phyloP scores from a whole-genome alignment of 1,140 invertebrate species.

The Scaptodrosophila lebanonensis region DNA sequence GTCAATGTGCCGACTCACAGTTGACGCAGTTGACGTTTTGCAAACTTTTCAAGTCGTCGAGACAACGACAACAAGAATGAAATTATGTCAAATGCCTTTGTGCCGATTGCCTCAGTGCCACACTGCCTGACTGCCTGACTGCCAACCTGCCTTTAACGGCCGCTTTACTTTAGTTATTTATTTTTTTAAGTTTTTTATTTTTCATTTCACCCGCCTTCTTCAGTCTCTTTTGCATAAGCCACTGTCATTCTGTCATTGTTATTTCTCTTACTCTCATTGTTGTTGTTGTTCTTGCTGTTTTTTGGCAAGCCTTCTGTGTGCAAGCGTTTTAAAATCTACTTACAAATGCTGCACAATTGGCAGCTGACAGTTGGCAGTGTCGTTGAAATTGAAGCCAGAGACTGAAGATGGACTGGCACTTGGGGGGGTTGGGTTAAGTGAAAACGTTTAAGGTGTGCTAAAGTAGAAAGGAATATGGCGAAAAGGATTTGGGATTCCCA shows the following conservation, averaged over 20 bases:
- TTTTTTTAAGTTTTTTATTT: not conserved
- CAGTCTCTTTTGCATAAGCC: slow-evolving; percentile 1
- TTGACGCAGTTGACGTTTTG: no score
- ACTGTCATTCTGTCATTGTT: no score
- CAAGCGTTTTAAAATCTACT: slow-evolving; percentile 23
- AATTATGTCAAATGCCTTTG: slow-evolving; percentile 54
- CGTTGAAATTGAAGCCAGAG: no score
- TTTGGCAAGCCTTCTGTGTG: slow-evolving; percentile 25
- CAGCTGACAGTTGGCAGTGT: not conserved
- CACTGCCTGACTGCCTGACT: no score
- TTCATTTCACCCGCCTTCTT: not conserved
- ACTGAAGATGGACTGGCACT: no score
- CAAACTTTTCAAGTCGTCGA: slow-evolving; percentile 15
- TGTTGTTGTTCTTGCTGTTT: slow-evolving; percentile 31
- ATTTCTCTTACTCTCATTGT: no score
- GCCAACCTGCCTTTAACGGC: slow-evolving; percentile 12
- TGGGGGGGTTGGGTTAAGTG: no score
- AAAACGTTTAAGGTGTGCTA: no score
- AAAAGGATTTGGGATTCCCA: no score
- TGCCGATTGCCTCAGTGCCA: not conserved
- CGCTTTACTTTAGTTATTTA: slow-evolving; percentile 39
- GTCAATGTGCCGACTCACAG: slow-evolving; percentile 25
- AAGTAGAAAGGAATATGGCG: no score
- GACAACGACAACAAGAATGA: slow-evolving; percentile 22
- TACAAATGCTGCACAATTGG: slow-evolving; percentile 18